Conservation (phyloP, 2,797 vertebrate species). For the Chaetodon trifasciatus region DNA sequence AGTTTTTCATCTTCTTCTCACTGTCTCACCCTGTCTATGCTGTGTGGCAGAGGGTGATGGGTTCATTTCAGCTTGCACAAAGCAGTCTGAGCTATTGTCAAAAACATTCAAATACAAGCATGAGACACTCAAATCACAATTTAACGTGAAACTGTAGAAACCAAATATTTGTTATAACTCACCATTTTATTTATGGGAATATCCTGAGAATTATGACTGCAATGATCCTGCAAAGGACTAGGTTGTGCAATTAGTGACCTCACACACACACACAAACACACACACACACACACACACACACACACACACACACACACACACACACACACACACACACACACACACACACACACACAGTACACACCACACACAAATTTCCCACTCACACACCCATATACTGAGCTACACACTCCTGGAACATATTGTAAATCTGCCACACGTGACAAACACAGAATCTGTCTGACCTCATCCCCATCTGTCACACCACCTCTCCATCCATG, state of each 20-base stretch:
- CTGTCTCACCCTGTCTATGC: conserved; percentile 32
- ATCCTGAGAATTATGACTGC: conserved; percentile 15
- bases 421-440: conserved; percentile 73
- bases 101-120: background rate
- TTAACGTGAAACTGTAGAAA: no score
- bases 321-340: conserved; percentile 48
- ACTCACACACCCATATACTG: conserved; percentile 50
- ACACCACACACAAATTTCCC: conserved; percentile 41
- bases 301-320: conserved; percentile 28
- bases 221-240: conserved; percentile 23
- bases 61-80: conserved; percentile 19
- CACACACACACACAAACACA: conserved; percentile 17
- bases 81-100: background rate
- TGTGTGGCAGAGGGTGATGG: conserved; percentile 3
- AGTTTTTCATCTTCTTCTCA: conserved; percentile 35
- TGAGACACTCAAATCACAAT: no score
- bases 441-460: conserved; percentile 65
- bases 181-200: conserved; percentile 33
- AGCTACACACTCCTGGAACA: conserved; percentile 61
- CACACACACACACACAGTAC: conserved; percentile 17
- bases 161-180: no score
- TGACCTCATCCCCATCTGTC: conserved; percentile 75
- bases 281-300: conserved; percentile 43
- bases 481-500: background rate
- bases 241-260: conserved; percentile 52